phyloP scores from a whole-genome alignment of 2,797 vertebrate genomes.

The Lophotriccus pileatus region DNA sequence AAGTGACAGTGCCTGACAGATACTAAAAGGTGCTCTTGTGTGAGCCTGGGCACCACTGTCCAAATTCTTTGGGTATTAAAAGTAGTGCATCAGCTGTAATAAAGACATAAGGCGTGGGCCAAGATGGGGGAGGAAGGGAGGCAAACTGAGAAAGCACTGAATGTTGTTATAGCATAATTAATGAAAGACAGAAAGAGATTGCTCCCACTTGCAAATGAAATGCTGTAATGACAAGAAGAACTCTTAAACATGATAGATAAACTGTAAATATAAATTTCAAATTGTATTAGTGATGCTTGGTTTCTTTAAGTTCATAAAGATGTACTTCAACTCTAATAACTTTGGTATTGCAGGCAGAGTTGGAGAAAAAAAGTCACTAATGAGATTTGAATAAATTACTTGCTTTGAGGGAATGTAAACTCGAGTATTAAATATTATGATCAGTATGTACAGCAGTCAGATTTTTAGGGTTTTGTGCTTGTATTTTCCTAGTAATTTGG shows the following conservation, averaged over 20 bases:
- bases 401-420: not conserved
- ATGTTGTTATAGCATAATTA: not conserved
- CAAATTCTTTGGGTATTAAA: not conserved
- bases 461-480: not conserved
- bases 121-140: not conserved
- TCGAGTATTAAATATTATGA: not conserved
- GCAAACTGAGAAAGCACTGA: not conserved
- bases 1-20: not conserved
- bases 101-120: not conserved
- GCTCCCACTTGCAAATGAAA: not conserved
- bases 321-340: not conserved
- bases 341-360: not conserved
- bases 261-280: not conserved
- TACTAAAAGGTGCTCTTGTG: not conserved
- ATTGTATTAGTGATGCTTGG: not conserved
- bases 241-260: not conserved
- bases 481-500: not conserved
- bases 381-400: not conserved
- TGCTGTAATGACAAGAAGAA: not conserved
- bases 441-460: not conserved
- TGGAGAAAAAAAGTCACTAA: not conserved
- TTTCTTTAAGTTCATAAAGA: not conserved
- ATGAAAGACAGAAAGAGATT: not conserved
- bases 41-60: not conserved
- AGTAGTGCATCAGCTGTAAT: not conserved